A percentile compares a stretch with the other conserved stretches of the same genome.
phyloP scores from a whole-genome alignment of 2,797 vertebrate species.

The Rhinichthys osculus region DNA sequence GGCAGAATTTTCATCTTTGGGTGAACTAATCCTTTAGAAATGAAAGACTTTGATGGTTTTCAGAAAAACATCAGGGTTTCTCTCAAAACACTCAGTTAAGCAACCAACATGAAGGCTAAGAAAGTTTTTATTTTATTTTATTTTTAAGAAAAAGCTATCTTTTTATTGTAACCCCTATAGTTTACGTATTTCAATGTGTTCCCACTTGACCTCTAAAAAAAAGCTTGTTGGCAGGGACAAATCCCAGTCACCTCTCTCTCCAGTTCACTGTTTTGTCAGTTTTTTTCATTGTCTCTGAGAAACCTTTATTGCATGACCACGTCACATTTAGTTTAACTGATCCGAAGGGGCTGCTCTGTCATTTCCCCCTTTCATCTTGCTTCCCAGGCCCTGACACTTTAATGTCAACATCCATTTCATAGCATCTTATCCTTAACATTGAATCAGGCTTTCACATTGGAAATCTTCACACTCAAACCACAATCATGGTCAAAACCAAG shows the following conservation, averaged over 20 bases:
- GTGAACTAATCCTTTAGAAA: conserved; percentile 39
- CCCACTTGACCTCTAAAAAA: background rate
- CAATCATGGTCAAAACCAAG: conserved; percentile 56
- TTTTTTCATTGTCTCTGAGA: conserved; percentile 34
- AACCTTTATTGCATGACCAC: conserved; percentile 60
- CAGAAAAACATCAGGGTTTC: conserved; percentile 24
- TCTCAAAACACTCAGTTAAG: background rate
- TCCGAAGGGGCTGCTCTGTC: conserved; percentile 57
- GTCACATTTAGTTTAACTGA: conserved; percentile 68
- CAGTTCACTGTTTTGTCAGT: conserved; percentile 37
- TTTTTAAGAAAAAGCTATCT: background rate
- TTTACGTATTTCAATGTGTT: background rate
- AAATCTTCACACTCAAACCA: conserved; percentile 57
- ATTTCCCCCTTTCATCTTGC: conserved; percentile 69
- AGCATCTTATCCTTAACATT: conserved; percentile 69
- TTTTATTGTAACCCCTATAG: background rate
- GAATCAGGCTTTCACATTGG: conserved; percentile 62
- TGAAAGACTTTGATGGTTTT: conserved; percentile 34
- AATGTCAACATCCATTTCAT: conserved; percentile 72
- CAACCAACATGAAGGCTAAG: background rate
- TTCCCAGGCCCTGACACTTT: conserved; percentile 73
- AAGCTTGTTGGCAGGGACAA: conserved; percentile 3
- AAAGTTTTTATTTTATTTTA: background rate
- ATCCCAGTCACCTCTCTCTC: conserved; percentile 43
- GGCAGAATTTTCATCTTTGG: background rate